Conservation (phyloP, 1,140 invertebrate genomes). For the Nephila pilipes region DNA sequence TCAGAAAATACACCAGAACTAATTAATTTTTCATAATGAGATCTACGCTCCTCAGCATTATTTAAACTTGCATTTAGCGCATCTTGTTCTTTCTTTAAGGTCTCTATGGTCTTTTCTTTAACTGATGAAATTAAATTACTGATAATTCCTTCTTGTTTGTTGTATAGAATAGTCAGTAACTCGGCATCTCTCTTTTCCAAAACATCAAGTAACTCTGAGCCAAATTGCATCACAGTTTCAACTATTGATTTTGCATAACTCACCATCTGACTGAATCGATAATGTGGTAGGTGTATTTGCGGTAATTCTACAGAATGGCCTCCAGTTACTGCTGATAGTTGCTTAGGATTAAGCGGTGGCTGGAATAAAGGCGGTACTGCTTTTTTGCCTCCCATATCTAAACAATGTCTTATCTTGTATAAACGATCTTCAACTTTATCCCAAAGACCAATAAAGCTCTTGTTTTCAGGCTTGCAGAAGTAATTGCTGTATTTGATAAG, state of each 20-base stretch:
- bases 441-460: conserved; percentile 16
- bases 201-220: conserved; percentile 11
- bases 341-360: conserved; percentile 15
- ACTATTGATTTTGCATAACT: conserved; percentile 18
- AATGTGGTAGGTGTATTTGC: conserved; percentile 16
- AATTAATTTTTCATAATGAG: background rate
- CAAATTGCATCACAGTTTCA: conserved; percentile 17
- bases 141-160: background rate
- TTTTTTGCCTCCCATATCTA: conserved; percentile 10
- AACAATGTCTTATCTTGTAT: conserved; percentile 18
- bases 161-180: background rate
- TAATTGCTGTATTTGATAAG: conserved; percentile 18
- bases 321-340: conserved; percentile 16
- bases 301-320: conserved; percentile 16
- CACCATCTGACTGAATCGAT: conserved; percentile 16
- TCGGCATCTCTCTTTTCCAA: conserved; percentile 8
- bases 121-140: conserved; percentile 2
- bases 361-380: conserved; percentile 15
- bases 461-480: conserved; percentile 4
- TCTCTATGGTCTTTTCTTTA: background rate
- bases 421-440: conserved; percentile 17
- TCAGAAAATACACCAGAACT: background rate
- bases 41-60: conserved; percentile 16
- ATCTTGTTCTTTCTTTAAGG: background rate
- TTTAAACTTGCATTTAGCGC: conserved; percentile 2